These are phyloP conservation scores for Margaritifera margaritifera DNA, from an alignment of 2,888 invertebrate species.

Conservation along the genomic window DNA sequence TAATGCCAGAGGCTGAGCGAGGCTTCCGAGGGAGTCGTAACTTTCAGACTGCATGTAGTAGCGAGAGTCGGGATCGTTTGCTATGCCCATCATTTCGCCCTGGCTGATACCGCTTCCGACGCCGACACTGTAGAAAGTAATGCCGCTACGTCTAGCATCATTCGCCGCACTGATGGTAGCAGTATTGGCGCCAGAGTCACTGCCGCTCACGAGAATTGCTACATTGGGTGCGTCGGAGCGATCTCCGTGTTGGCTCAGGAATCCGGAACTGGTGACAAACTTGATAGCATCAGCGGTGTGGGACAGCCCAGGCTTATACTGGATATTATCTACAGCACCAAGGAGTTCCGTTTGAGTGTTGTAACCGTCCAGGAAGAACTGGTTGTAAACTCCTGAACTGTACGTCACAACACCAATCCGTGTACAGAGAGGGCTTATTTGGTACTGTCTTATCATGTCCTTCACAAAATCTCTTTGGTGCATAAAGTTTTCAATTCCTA, in stretches of 20 bases:
- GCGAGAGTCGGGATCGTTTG: slow-evolving; percentile 36
- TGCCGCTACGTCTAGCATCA: slow-evolving; percentile 43
- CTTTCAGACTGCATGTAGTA: slow-evolving; percentile 42
- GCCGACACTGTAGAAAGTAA: slow-evolving; percentile 54
- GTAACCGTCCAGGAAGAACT: slow-evolving; percentile 52
- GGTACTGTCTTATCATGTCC: slow-evolving; percentile 48
- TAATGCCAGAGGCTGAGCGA: slow-evolving; percentile 46
- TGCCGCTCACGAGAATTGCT: slow-evolving; percentile 51
- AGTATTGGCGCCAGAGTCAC: slow-evolving; percentile 32
- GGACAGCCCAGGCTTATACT: slow-evolving; percentile 40
- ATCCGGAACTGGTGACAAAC: slow-evolving; percentile 36
- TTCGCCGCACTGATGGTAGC: slow-evolving; percentile 42
- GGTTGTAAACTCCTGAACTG: slow-evolving; percentile 45
- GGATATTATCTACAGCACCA: slow-evolving; percentile 41
- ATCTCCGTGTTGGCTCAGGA: slow-evolving; percentile 44
- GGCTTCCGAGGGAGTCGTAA: slow-evolving; percentile 40
- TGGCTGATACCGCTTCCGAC: slow-evolving; percentile 49
- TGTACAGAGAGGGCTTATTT: slow-evolving; percentile 46
- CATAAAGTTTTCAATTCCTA: slow-evolving; percentile 47
- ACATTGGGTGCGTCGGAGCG: slow-evolving; percentile 49
- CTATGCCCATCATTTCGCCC: slow-evolving; percentile 36
- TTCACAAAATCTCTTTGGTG: slow-evolving; percentile 47
- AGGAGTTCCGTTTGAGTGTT: slow-evolving; percentile 28
- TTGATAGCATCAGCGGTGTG: slow-evolving; percentile 43
- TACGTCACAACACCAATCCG: slow-evolving; percentile 52